These are phyloP conservation scores for Coendou prehensilis DNA, from an alignment of 2,797 vertebrate genomes.

Conservation along the genomic window DNA sequence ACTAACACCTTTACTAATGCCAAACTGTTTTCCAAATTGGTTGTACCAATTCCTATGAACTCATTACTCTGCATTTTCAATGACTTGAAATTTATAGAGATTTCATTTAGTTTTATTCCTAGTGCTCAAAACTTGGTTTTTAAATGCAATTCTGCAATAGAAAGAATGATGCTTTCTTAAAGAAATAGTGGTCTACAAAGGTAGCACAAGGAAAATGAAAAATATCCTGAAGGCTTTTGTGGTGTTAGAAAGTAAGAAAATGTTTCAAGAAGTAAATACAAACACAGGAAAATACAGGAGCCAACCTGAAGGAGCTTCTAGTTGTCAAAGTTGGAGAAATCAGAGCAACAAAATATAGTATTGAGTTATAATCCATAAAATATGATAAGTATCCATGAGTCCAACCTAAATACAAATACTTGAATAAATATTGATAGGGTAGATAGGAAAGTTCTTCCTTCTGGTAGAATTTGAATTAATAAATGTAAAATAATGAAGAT, in stretches of 20 bases:
- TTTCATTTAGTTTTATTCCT: conserved; percentile 14
- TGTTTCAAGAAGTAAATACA: background rate
- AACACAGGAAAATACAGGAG: background rate
- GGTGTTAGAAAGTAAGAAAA: background rate
- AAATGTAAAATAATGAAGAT: background rate
- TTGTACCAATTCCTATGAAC: background rate
- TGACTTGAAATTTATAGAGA: conserved; percentile 7
- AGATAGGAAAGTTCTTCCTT: background rate
- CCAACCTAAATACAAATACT: background rate
- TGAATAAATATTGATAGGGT: background rate
- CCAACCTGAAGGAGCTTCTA: background rate
- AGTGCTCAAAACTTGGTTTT: conserved; percentile 7
- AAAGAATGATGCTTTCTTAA: background rate
- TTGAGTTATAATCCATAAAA: background rate
- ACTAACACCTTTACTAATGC: background rate
- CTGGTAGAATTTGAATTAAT: background rate
- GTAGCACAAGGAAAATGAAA: background rate
- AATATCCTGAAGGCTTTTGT: background rate
- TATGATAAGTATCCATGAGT: background rate
- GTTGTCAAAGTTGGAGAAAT: background rate
- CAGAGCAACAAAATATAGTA: background rate
- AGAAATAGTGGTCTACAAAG: background rate
- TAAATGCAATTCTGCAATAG: background rate
- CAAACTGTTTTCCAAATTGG: background rate
- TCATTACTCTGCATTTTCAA: background rate